Conservation (phyloP, 2,113 vertebrate genomes). For the Aegotheles bennettii region DNA sequence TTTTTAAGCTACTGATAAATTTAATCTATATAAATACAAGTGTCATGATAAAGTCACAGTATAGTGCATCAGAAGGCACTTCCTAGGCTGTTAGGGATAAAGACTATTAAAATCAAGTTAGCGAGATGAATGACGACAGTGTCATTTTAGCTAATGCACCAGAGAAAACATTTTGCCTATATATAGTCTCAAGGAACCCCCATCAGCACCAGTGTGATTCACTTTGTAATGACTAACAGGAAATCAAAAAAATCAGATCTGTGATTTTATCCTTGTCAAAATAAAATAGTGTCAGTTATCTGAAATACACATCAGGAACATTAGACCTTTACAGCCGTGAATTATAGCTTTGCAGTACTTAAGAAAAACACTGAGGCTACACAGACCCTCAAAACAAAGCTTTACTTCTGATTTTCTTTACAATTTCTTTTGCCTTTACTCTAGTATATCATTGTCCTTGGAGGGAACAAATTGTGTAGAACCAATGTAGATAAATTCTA, state of each 20-base stretch:
- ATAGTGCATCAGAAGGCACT: conserved; percentile 17
- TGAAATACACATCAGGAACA: background rate
- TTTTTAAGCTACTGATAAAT: conserved; percentile 25
- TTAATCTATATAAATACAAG: conserved; percentile 35
- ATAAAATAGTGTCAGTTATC: background rate
- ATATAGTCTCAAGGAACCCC: background rate
- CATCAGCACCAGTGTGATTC: background rate
- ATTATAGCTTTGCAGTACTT: background rate
- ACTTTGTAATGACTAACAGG: background rate
- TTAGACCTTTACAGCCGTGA: background rate
- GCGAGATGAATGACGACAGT: background rate
- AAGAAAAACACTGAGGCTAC: background rate
- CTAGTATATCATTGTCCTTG: background rate
- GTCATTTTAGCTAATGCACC: background rate
- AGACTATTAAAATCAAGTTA: conserved; percentile 37
- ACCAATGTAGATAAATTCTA: background rate
- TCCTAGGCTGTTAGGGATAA: conserved; percentile 17
- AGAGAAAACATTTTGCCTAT: background rate
- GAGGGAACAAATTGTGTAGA: background rate
- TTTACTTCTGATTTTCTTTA: background rate
- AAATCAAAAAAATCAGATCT: background rate
- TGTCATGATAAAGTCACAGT: conserved; percentile 11
- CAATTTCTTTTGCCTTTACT: background rate
- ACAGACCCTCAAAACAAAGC: background rate
- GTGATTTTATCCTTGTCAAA: background rate